A percentile compares a stretch with the other conserved stretches of the same genome.
phyloP scores from a whole-genome alignment of 2,888 invertebrate species.

The Rotaria magnacalcarata region DNA sequence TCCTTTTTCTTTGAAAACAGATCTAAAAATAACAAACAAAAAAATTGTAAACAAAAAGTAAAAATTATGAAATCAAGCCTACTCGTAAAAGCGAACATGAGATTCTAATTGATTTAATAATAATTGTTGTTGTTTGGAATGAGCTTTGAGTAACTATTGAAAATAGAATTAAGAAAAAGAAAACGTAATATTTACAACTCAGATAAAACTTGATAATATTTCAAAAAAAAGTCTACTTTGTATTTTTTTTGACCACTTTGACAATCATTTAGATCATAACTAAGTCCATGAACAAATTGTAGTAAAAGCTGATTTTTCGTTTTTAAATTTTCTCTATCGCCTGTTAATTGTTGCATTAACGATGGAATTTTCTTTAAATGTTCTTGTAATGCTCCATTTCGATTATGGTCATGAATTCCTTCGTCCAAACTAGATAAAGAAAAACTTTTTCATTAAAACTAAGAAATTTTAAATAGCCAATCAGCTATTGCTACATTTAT shows the following conservation, averaged over 20 bases:
- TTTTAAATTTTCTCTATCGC: slow-evolving; percentile 25
- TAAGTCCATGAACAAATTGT: slow-evolving; percentile 5
- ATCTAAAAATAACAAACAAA: background rate
- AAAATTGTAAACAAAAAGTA: no score
- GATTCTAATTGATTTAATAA: slow-evolving; percentile 19
- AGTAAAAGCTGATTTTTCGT: background rate
- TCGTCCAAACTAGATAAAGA: background rate
- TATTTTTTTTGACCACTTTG: slow-evolving; percentile 21
- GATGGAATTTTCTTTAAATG: background rate
- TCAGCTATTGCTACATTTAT: background rate
- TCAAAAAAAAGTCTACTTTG: background rate
- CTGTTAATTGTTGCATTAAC: slow-evolving; percentile 17
- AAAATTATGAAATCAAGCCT: background rate
- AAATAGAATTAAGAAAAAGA: background rate
- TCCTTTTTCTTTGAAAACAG: slow-evolving; percentile 19
- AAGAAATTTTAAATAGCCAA: background rate
- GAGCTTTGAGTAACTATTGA: background rate
- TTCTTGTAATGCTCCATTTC: slow-evolving; percentile 4
- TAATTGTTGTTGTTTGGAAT: slow-evolving; percentile 31
- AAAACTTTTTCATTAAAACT: background rate
- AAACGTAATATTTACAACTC: background rate
- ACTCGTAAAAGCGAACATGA: slow-evolving; percentile 21
- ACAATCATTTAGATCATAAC: background rate
- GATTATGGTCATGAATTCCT: background rate
- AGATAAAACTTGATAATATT: no score